phyloP scores from a whole-genome alignment of 2,888 invertebrate species.

The Lagria hirta region DNA sequence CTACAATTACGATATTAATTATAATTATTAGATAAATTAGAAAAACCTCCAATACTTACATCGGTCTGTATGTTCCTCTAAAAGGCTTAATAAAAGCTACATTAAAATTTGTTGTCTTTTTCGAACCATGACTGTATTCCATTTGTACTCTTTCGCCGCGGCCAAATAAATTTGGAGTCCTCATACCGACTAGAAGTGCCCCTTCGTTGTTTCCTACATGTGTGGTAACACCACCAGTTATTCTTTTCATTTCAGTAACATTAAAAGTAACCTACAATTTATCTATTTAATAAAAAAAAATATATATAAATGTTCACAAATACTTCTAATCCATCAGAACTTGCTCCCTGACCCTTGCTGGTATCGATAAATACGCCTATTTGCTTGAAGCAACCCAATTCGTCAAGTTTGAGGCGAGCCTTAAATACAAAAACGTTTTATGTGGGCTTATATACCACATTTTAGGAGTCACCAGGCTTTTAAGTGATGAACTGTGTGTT shows the following conservation, averaged over 20 bases:
- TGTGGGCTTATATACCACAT: not conserved
- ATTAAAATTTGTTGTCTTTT: slow-evolving; percentile 78
- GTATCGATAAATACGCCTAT: slow-evolving; percentile 87
- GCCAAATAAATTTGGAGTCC: slow-evolving; percentile 82
- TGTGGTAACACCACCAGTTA: slow-evolving; percentile 84
- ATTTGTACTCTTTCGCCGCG: slow-evolving; percentile 81
- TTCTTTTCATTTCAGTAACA: slow-evolving; percentile 78
- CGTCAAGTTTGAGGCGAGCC: slow-evolving; percentile 74
- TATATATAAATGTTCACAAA: too few relatives aligned
- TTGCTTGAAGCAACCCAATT: slow-evolving; percentile 86
- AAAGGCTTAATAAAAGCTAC: slow-evolving; percentile 82
- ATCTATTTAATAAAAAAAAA: slow-evolving; percentile 15
- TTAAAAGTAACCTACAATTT: slow-evolving; percentile 76
- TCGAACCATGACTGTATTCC: slow-evolving; percentile 84
- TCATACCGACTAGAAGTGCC: slow-evolving; percentile 72
- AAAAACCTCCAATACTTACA: slow-evolving; percentile 58
- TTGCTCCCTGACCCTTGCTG: slow-evolving; percentile 72
- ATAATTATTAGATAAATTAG: not conserved
- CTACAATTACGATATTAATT: slow-evolving; percentile 53
- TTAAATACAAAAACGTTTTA: slow-evolving; percentile 47
- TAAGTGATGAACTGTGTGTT: too few relatives aligned
- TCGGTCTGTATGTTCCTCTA: slow-evolving; percentile 64
- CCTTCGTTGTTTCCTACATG: slow-evolving; percentile 92
- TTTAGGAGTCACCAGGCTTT: too few relatives aligned
- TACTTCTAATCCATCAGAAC: slow-evolving; percentile 81